Evolutionary conservation across 1,140 invertebrate genomes (phyloP).

Genomic region (Tetramorium simillimum): DNA sequence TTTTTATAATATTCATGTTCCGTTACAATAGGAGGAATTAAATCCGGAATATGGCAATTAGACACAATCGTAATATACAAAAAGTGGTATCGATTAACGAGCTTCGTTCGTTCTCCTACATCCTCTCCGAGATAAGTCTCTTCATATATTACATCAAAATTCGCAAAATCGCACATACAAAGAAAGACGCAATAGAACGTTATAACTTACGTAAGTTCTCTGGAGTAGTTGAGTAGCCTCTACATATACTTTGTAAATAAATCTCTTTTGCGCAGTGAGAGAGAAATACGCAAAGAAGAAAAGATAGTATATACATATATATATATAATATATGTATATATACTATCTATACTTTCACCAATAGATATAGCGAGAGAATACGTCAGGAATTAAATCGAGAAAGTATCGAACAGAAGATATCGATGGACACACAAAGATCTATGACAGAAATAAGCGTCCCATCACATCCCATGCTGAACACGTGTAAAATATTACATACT

Average conservation of each 20-base stretch:
- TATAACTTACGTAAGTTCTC: conserved; percentile 66
- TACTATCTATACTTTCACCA: conserved; percentile 13
- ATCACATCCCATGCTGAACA: conserved; percentile 16
- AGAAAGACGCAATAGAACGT: conserved; percentile 64
- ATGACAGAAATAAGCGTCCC: conserved; percentile 12
- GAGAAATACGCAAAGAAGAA: conserved; percentile 54
- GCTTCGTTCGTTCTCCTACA: conserved; percentile 61
- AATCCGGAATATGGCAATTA: conserved; percentile 78
- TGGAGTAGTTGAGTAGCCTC: conserved; percentile 68
- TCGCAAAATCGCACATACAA: conserved; percentile 58
- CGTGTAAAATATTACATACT: conserved; percentile 52
- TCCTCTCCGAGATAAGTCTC: conserved; percentile 56
- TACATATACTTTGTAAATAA: conserved; percentile 67
- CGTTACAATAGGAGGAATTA: conserved; percentile 81
- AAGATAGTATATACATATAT: conserved; percentile 9
- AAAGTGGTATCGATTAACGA: conserved; percentile 70
- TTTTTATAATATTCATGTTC: conserved; percentile 78
- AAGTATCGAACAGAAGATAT: conserved; percentile 22
- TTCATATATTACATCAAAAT: conserved; percentile 68
- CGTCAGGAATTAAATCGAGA: not conserved
- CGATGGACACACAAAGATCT: not conserved
- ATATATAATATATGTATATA: not conserved
- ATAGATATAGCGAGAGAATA: conserved; percentile 27
- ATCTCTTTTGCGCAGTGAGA: conserved; percentile 59
- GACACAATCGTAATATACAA: conserved; percentile 73